Evolutionary conservation across 2,113 vertebrate species (phyloP), one percentile per base, ranked within the genome.

Genomic region (Toxostoma redivivum): DNA sequence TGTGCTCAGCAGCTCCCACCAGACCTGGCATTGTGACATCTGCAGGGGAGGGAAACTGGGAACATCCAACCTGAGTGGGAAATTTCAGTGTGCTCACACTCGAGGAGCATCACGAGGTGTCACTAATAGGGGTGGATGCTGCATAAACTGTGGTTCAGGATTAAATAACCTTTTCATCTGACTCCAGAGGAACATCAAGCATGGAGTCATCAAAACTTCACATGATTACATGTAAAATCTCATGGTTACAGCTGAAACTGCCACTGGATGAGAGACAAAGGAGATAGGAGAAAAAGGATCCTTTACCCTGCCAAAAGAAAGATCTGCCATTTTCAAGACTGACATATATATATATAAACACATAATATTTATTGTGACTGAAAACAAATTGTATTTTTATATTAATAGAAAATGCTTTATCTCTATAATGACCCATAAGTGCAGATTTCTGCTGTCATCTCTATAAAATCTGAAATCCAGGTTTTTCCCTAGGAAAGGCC

Each of bases 371-470:
- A 31, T 53, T 58, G 19, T 48, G 27, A 7, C 7, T 38, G 24
- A 6, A 61, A 74, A 65, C 1, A 50, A 35, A 14, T 1, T n/a
- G 2, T 14, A 15, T 62, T 74, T 67, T 64, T 42, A 24, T 16
- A 47, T 6, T 35, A 66, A 22, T 30, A 7, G 25, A 37, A 90
- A 78, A 73, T n/a, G 2, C 4, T 22, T 54, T 53, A 10, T 45
- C 44, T 17, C 35, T 40, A 2, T 25, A 27, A 10, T 5, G 42
- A 73, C 37, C 22, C 27, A 0, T 38, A 57, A 40, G 8, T 53
- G 44, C 23, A 48, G 13, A 28, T 6, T 12, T 33, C 6, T 2
- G 38, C 8, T 35, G 15, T 2, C 1, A 12, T 0, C 7, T 45
- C 13, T 23, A 10, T 6, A 45, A 42, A 60, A 35, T 38, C 16